These are phyloP conservation scores for Apostichopus japonicus DNA, from an alignment of 35 echinoderm and acorn worm genomes.

Conservation along the genomic window DNA sequence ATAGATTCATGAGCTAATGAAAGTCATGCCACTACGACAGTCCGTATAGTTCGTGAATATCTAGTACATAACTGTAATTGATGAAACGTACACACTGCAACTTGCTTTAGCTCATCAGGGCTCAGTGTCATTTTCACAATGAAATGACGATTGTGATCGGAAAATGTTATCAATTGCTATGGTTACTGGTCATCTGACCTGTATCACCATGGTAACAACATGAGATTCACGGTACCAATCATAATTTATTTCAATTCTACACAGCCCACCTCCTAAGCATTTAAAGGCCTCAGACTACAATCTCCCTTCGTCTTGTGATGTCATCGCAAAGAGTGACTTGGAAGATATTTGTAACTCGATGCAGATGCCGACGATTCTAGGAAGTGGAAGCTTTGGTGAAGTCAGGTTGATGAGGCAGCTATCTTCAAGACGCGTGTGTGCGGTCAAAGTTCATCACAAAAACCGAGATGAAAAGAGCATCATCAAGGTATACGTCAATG, in stretches of 20 bases:
- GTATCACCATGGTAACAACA: too few relatives aligned
- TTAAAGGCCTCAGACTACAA: not conserved
- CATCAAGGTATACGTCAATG: not conserved
- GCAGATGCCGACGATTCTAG: not conserved
- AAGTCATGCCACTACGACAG: too few relatives aligned
- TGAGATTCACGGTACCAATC: too few relatives aligned
- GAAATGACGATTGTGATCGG: too few relatives aligned
- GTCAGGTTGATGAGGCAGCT: constrained; percentile 25
- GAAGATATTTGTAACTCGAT: not conserved
- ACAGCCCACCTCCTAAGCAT: not conserved
- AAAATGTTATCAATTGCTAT: too few relatives aligned
- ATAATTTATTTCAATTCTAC: not conserved
- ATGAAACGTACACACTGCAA: too few relatives aligned
- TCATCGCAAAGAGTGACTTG: not conserved
- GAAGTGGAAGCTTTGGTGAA: not conserved
- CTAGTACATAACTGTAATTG: too few relatives aligned
- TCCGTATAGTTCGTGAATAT: too few relatives aligned
- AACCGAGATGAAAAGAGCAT: not conserved
- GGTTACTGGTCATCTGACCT: too few relatives aligned
- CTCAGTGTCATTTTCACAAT: too few relatives aligned
- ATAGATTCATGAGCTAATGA: too few relatives aligned
- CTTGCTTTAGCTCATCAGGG: too few relatives aligned
- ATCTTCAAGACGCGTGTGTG: not conserved
- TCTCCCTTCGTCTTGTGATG: not conserved
- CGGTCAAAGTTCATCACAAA: constrained; percentile 25